Percentiles rank a stretch among this genome's conserved stretches.
Conservation (phyloP, 2,113 vertebrate species). For the Tragelaphus buxtoni region DNA sequence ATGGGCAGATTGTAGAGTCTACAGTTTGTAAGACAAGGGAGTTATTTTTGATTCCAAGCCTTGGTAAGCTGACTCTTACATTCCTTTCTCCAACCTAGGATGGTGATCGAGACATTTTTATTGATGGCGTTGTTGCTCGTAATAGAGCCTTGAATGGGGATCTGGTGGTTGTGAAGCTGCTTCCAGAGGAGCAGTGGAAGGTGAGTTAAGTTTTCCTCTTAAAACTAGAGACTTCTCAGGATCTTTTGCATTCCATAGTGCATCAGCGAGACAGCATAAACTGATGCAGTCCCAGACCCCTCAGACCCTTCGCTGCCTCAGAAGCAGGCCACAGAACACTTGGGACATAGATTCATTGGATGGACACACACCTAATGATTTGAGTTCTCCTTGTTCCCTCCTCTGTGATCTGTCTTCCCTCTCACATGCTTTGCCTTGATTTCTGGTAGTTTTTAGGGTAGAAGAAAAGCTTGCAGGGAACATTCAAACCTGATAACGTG, state of each 20-base stretch:
- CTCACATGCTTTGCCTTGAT: not conserved
- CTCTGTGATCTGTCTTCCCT: not conserved
- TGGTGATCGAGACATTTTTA: constrained; percentile 91
- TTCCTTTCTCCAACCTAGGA: constrained; percentile 81
- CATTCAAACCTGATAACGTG: not conserved
- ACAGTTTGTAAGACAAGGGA: not conserved
- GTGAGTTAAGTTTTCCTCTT: constrained; percentile 78
- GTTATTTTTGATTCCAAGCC: not conserved
- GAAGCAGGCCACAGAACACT: not conserved
- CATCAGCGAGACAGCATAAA: not conserved
- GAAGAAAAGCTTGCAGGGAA: not conserved
- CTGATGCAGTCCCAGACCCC: not conserved
- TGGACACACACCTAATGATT: not conserved
- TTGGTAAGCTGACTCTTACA: not conserved
- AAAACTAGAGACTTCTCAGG: not conserved
- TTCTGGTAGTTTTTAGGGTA: not conserved
- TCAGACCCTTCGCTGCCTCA: not conserved
- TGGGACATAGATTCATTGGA: not conserved
- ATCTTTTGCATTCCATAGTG: not conserved
- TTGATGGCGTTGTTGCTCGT: constrained; percentile 92
- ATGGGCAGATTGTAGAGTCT: not conserved
- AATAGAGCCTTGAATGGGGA: constrained; percentile 97
- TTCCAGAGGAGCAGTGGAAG: constrained; percentile 95
- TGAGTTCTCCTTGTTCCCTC: not conserved
- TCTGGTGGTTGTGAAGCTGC: constrained; percentile 90